A percentile compares a stretch with the other conserved stretches of the same genome.
Conservation (phyloP, 1,140 invertebrate genomes). For the Bombus turneri region DNA sequence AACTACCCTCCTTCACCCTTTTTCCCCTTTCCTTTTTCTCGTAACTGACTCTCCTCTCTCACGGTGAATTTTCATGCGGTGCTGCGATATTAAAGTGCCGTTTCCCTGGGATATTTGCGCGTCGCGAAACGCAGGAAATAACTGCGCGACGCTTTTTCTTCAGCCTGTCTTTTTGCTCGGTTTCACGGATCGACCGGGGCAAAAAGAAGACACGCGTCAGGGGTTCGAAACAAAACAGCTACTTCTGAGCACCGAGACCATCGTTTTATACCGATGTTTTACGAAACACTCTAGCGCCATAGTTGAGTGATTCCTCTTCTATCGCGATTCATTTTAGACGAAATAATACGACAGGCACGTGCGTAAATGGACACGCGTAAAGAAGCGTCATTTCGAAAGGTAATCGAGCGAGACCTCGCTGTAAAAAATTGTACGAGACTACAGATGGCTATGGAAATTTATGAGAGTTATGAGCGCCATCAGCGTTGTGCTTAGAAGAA, state of each 20-base stretch:
- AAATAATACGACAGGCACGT: not conserved
- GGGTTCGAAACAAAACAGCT: not conserved
- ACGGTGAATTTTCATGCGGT: slow-evolving; percentile 58
- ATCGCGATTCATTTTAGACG: slow-evolving; percentile 2
- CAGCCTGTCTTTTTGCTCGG: slow-evolving; percentile 38
- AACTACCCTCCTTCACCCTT: not conserved
- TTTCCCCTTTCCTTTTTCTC: not conserved
- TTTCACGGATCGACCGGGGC: not conserved
- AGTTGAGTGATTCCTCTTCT: not conserved
- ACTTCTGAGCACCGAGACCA: not conserved
- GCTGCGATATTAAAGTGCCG: slow-evolving; percentile 64
- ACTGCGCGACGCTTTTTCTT: slow-evolving; percentile 56
- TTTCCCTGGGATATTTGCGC: slow-evolving; percentile 68
- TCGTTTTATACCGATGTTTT: slow-evolving; percentile 19
- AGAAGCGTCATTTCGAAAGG: too few relatives aligned
- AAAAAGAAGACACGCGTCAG: not conserved
- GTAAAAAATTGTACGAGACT: slow-evolving; percentile 5
- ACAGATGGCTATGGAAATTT: not conserved
- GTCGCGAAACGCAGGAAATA: slow-evolving; percentile 65
- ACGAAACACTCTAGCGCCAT: slow-evolving; percentile 11
- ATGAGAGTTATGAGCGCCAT: not conserved
- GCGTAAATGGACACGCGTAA: slow-evolving; percentile 26
- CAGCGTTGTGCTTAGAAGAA: not conserved
- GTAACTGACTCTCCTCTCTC: not conserved
- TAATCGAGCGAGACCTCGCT: not conserved